Evolutionary conservation across 2,113 vertebrate genomes (phyloP), one percentile per base, ranked within the genome.

Genomic region (Tympanuchus pallidicinctus): DNA sequence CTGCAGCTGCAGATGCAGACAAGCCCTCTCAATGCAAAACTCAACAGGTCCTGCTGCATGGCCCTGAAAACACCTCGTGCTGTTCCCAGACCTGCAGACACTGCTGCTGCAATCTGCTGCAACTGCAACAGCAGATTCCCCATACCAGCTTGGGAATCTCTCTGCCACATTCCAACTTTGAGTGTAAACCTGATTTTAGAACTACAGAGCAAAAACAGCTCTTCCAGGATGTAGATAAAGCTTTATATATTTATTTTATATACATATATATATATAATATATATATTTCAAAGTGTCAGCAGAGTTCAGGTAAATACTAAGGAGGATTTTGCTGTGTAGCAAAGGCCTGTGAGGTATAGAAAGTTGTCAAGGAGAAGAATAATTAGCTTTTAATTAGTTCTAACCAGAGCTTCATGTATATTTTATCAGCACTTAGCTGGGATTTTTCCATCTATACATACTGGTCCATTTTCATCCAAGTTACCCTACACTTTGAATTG

Each of bases 401-500:
- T 76, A 30, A 87, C 27, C 1, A 1, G 43, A 89, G 24, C 34
- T 70, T 92, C 59, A 87, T 93, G 79, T 89, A 70, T 50, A 85
- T 89, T 91, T 89, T 73, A 88, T 74, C 76, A n/a, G 32, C 16
- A 74, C 19, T 75, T 76, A 27, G 63, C 28, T 82, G 64, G 5
- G 3, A 19, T 57, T 54, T 90, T 92, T 82, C 56, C 60, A 86
- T 32, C 60, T 76, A 21, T 28, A 79, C 32, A 24, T 47, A 82
- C 64, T 91, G 91, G 63, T 36, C 59, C 92, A 57, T 61, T 79
- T 89, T 92, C 60, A 42, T 86, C 66, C 45, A 76, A 56, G 57
- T 76, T 70, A 89, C 36, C 28, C 18, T 19, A 57, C 17, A 63
- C 4, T 9, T 38, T 89, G 66, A 87, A 73, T 50, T 85, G 64